These are phyloP conservation scores for Terebella lapidaria DNA, from an alignment of 2,888 invertebrate species.

Conservation along the genomic window DNA sequence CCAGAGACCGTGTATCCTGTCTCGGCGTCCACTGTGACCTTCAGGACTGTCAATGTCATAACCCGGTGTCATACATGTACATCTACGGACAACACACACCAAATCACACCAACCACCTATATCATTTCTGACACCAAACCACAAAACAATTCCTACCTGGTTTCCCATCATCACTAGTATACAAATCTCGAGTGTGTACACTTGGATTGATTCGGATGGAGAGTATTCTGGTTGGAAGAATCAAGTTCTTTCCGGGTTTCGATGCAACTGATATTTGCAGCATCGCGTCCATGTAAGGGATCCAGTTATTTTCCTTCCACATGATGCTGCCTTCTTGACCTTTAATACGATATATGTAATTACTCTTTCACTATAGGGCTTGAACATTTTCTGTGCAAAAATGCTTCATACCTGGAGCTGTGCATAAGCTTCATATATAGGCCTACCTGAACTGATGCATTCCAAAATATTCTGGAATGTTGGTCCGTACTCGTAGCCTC, in stretches of 20 bases:
- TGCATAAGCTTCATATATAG: too few relatives aligned
- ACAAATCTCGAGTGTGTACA: too few relatives aligned
- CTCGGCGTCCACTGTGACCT: background rate
- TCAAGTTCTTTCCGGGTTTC: background rate
- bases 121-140: too few relatives aligned
- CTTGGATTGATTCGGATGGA: background rate
- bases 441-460: background rate
- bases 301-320: background rate
- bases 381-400: too few relatives aligned
- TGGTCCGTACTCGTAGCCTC: slow-evolving; percentile 82
- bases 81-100: too few relatives aligned
- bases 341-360: background rate
- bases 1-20: background rate
- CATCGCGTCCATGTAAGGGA: slow-evolving; percentile 5
- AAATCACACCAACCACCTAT: too few relatives aligned
- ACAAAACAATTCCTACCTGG: too few relatives aligned
- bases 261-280: background rate
- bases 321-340: too few relatives aligned
- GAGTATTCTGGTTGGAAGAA: slow-evolving; percentile 3
- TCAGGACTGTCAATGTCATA: background rate
- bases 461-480: slow-evolving; percentile 60
- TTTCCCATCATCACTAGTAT: too few relatives aligned
- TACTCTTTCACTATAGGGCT: background rate
- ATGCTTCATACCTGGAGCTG: too few relatives aligned
- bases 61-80: too few relatives aligned